Conservation (phyloP, 2,113 vertebrate species). For the Anguilla rostrata region DNA sequence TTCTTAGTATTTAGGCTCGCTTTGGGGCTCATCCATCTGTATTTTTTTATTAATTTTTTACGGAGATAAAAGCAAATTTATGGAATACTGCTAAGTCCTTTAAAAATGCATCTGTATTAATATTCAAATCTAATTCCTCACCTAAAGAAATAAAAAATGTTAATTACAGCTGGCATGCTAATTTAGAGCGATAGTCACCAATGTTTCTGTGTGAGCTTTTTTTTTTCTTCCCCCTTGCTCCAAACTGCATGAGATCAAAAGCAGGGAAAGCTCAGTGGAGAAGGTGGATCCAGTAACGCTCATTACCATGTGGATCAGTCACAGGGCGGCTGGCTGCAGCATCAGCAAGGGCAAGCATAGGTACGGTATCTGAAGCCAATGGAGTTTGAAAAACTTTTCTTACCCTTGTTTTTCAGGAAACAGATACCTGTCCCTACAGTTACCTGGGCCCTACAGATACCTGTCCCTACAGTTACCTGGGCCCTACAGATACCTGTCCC, state of each 20-base stretch:
- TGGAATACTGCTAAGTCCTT: slow-evolving; percentile 45
- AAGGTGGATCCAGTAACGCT: background rate
- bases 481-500: too few species aligned
- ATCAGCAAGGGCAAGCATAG: background rate
- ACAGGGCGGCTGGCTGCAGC: background rate
- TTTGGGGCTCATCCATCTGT: slow-evolving; percentile 44
- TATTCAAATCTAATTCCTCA: slow-evolving; percentile 52
- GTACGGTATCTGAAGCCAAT: background rate
- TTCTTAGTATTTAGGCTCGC: slow-evolving; percentile 40
- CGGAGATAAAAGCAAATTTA: slow-evolving; percentile 51
- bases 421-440: too few species aligned
- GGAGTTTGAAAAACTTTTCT: background rate
- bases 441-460: too few species aligned
- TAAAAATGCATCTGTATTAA: slow-evolving; percentile 49
- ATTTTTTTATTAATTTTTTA: slow-evolving; percentile 14
- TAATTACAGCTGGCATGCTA: slow-evolving; percentile 41
- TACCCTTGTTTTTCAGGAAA: background rate
- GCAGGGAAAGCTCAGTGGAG: slow-evolving; percentile 9
- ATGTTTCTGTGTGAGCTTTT: slow-evolving; percentile 23
- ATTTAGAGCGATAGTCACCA: slow-evolving; percentile 37
- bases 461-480: too few species aligned
- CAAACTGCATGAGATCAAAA: slow-evolving; percentile 23
- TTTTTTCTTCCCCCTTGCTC: slow-evolving; percentile 16
- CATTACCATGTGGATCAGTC: background rate
- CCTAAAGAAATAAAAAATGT: slow-evolving; percentile 56